A percentile compares a stretch with the other conserved stretches of the same genome.
Conservation (phyloP, 2,797 vertebrate genomes). For the Eurystomus glaucurus region DNA sequence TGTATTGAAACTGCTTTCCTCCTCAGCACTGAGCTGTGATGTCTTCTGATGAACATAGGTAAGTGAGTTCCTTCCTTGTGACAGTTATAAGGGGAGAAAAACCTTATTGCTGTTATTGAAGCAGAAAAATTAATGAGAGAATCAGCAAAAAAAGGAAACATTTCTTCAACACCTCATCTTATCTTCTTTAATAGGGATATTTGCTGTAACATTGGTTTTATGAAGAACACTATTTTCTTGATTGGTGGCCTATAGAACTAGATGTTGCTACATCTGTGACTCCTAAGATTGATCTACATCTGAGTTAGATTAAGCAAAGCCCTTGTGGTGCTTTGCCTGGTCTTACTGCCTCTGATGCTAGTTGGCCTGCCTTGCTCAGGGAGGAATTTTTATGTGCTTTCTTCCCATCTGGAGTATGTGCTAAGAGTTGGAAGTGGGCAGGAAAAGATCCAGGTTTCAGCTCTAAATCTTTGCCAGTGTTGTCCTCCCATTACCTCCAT, state of each 20-base stretch:
- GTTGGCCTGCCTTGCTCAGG: neutral
- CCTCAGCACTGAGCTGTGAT: neutral
- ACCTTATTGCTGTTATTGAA: neutral
- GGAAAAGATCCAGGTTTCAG: neutral
- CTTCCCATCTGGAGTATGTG: neutral
- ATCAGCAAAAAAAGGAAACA: neutral
- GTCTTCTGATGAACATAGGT: neutral
- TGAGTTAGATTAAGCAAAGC: neutral
- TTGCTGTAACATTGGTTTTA: neutral
- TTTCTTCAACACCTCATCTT: neutral
- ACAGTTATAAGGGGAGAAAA: neutral
- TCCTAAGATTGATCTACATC: neutral
- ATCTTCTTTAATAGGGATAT: neutral
- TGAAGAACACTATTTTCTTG: neutral
- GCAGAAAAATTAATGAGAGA: neutral
- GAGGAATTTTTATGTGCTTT: neutral
- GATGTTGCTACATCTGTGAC: neutral
- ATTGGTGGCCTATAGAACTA: neutral
- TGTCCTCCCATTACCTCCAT: neutral
- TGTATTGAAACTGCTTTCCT: neutral
- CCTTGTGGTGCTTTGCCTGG: neutral
- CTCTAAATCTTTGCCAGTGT: accelerated
- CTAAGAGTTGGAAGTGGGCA: neutral
- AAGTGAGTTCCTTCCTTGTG: neutral
- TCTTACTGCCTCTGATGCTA: neutral